Conservation (phyloP, 2,888 invertebrate genomes). For the Myathropa florea region DNA sequence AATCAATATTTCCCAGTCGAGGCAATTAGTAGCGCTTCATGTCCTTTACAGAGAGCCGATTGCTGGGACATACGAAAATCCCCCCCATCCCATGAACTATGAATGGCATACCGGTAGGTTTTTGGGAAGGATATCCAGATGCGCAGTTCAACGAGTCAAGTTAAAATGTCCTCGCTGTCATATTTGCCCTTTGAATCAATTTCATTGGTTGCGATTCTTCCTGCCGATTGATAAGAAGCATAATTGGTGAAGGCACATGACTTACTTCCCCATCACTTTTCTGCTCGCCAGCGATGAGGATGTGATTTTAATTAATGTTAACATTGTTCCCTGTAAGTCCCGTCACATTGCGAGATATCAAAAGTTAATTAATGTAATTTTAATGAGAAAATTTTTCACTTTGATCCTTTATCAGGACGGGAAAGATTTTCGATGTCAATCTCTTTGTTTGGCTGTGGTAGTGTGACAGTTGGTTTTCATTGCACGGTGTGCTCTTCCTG, state of each 20-base stretch:
- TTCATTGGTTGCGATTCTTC: background rate
- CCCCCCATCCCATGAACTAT: constrained; percentile 8
- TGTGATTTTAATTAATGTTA: constrained; percentile 62
- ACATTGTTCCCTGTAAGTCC: constrained; percentile 40
- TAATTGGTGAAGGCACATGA: background rate
- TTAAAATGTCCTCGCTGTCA: constrained; percentile 16
- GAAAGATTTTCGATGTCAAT: constrained; percentile 26
- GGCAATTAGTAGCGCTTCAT: constrained; percentile 37
- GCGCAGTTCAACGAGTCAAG: too few relatives aligned
- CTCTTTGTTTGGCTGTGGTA: background rate
- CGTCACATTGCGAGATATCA: constrained; percentile 21
- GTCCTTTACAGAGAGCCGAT: constrained; percentile 23
- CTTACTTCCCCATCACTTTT: background rate
- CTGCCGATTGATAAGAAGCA: constrained; percentile 27
- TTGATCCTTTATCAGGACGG: constrained; percentile 34
- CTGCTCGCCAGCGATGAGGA: constrained; percentile 1
- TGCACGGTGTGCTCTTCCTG: background rate
- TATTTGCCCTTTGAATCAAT: constrained; percentile 32
- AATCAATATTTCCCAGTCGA: constrained; percentile 32
- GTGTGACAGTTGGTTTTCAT: background rate
- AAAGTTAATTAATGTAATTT: constrained; percentile 62
- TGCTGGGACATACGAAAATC: background rate
- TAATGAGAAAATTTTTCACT: constrained; percentile 42
- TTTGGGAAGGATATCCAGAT: background rate
- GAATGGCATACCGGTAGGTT: background rate